Conservation (phyloP, 2,113 vertebrate genomes). For the Pangasianodon gigas region DNA sequence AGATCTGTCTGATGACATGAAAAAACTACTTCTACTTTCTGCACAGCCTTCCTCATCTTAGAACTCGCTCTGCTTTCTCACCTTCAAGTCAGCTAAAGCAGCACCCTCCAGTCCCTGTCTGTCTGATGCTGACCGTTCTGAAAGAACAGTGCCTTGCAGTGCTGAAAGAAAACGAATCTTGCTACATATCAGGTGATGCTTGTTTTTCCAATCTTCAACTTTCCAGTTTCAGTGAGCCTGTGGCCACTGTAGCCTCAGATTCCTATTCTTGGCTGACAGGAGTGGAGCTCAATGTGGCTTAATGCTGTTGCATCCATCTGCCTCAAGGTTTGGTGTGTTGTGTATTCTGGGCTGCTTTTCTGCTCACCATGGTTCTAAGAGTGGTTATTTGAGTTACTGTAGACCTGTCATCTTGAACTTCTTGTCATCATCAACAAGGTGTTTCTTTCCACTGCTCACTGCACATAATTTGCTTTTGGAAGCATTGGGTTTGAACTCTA, state of each 20-base stretch:
- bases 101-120: neutral
- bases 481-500: neutral
- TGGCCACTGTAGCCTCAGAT: neutral
- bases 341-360: neutral
- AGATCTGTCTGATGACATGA: neutral
- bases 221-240: neutral
- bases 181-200: neutral
- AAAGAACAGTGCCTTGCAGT: neutral
- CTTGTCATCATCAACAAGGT: neutral
- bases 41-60: neutral
- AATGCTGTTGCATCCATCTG: neutral
- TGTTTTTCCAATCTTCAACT: neutral
- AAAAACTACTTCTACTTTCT: neutral
- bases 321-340: neutral
- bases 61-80: neutral
- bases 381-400: neutral
- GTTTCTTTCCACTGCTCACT: neutral
- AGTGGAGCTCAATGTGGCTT: neutral
- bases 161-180: neutral
- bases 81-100: neutral
- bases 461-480: neutral
- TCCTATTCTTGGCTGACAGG: neutral
- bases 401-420: too few relatives aligned
- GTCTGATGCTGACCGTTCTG: neutral
- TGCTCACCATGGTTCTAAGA: neutral